Base-by-base conservation (phyloP, 2,888 invertebrate species). In the Lissonota sp. region DNA sequence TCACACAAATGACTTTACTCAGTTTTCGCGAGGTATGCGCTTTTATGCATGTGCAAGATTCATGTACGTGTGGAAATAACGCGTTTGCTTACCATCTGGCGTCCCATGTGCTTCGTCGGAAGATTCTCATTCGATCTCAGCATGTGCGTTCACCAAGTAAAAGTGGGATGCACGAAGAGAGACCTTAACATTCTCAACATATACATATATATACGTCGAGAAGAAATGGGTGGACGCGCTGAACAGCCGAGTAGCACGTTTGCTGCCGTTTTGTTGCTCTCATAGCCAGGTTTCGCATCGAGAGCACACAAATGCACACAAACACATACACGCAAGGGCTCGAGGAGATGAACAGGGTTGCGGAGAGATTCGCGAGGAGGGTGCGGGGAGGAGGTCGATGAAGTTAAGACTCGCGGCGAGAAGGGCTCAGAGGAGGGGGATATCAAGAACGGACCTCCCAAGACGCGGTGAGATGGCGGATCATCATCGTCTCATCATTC, bases 401-500 rank as follows among this genome's bases (percentile, higher is more conserved):
- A 85, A 81, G 78, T 53, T 8, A 53, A 55, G 70, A 73, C 63
- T 66, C 74, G 79, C 10, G 67, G 85, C 85, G 84, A 86, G 82
- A 71, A 84, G 84, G 87, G 87, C 84, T 83, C 77, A 66, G 85
- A 83, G 69, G 79, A 60, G 79, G 86, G 90, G 89, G 87, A 89
- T 91, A 92, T 92, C 92, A 89, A 92, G 92, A 92, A 91, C 91
- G 91, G 92, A 92, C 92, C 92, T 92, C 92, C 92, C 92, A 92
- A 92, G 92, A 91, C 89, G 92, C 91, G 91, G 85, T 87, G 92
- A 90, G 91, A 92, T 92, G 92, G 92, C 92, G 91, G 91, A 92
- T 92, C 91, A 91, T 92, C 92, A 90, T 92, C 92, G 88, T 90
- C 90, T 90, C 90, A 89, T 91, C 91, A 91, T 89, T 89, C 91